Percentiles rank a stretch among this genome's conserved stretches.
Conservation (phyloP, 23 tunicate genomes). For the Clavelina lepadiformis region DNA sequence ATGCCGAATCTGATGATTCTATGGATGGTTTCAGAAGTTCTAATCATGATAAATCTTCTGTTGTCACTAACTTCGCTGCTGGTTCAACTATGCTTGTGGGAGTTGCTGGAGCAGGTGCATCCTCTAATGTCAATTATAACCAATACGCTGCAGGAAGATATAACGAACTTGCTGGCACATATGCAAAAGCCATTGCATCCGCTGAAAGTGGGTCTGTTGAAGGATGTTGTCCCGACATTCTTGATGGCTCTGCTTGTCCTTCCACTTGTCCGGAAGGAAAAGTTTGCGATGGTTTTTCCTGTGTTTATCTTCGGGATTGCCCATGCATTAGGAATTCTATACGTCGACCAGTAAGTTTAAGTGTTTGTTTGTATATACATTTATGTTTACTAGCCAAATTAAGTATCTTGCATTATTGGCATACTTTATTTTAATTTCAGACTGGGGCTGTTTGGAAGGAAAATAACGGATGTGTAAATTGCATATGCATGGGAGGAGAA, state of each 20-base stretch:
- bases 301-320: conserved; percentile 81
- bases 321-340: conserved; percentile 69
- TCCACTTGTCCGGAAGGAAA: conserved; percentile 50
- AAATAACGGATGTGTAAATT: conserved; percentile 66
- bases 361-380: conserved; percentile 9
- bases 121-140: conserved; percentile 26
- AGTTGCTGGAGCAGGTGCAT: conserved; percentile 10
- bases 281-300: conserved; percentile 74
- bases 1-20: neutral
- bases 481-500: conserved; percentile 90
- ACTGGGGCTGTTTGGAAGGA: conserved; percentile 97
- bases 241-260: conserved; percentile 55
- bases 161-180: conserved; percentile 38
- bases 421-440: too few relatives aligned
- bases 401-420: too few relatives aligned
- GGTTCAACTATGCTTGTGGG: conserved; percentile 11
- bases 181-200: conserved; percentile 30
- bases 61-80: conserved; percentile 9
- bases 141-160: conserved; percentile 67
- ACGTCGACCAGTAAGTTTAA: conserved; percentile 65
- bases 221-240: conserved; percentile 63
- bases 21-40: neutral
- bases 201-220: conserved; percentile 16
- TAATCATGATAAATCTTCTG: too few relatives aligned
- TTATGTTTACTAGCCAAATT: neutral